A percentile compares a stretch with the other conserved stretches of the same genome.
phyloP scores from a whole-genome alignment of 2,888 invertebrate genomes.

The Noctuana brunneofusca region DNA sequence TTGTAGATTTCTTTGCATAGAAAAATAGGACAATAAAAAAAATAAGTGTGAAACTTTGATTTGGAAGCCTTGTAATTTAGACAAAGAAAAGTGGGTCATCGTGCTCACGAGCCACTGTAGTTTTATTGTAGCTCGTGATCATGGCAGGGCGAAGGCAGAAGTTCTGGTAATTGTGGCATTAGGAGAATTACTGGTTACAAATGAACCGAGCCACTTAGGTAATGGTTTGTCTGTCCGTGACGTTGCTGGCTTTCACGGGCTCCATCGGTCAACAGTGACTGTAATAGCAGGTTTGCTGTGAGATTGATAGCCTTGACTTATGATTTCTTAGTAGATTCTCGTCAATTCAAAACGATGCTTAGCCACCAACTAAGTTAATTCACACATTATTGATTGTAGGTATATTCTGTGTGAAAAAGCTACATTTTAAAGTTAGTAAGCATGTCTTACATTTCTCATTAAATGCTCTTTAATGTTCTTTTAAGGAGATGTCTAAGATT shows the following conservation, averaged over 20 bases:
- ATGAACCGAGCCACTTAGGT: constrained; percentile 10
- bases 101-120: constrained; percentile 3
- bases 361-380: background rate
- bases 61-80: background rate
- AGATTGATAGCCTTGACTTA: constrained; percentile 19
- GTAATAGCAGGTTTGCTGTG: constrained; percentile 5
- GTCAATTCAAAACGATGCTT: background rate
- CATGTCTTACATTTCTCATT: too few relatives aligned
- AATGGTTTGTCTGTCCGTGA: constrained; percentile 15
- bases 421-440: too few relatives aligned
- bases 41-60: constrained; percentile 4
- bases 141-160: constrained; percentile 17
- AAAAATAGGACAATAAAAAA: too few relatives aligned
- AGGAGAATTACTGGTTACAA: constrained; percentile 11
- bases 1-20: too few relatives aligned
- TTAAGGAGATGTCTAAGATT: too few relatives aligned
- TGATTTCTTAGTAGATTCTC: constrained; percentile 4
- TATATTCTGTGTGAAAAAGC: too few relatives aligned
- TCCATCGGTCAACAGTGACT: constrained; percentile 12
- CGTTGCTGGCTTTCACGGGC: constrained; percentile 7
- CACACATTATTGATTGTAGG: too few relatives aligned
- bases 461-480: too few relatives aligned
- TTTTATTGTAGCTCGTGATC: constrained; percentile 13
- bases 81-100: constrained; percentile 10
- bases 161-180: constrained; percentile 20